Percentiles rank a stretch among this genome's conserved stretches.
Evolutionary conservation across 2,888 invertebrate genomes (phyloP).

Genomic region (Tupiocoris notatus): DNA sequence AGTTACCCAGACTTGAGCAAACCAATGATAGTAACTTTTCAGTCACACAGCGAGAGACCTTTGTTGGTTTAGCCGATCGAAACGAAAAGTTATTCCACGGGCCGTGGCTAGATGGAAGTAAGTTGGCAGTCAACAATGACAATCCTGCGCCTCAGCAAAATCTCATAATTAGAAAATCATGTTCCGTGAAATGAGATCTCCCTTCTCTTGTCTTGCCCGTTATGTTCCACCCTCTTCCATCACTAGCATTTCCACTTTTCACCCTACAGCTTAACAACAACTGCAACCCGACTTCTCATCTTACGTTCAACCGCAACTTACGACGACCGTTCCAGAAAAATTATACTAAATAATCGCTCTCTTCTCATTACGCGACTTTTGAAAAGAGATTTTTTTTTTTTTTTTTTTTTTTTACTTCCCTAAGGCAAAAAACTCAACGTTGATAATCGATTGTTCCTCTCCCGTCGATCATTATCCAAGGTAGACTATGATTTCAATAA

Average conservation of each 20-base stretch:
- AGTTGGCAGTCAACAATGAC: slow-evolving; percentile 35
- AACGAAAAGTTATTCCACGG: slow-evolving; percentile 23
- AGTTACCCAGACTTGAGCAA: too few relatives aligned
- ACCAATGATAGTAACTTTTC: background rate
- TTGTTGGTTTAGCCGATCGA: slow-evolving; percentile 32
- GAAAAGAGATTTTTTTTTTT: slow-evolving; percentile 3
- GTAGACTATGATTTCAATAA: too few relatives aligned
- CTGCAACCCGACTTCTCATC: background rate
- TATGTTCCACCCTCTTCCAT: background rate
- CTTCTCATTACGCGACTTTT: slow-evolving; percentile 30
- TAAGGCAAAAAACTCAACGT: too few relatives aligned
- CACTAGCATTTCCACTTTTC: slow-evolving; percentile 27
- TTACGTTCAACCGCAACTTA: slow-evolving; percentile 12
- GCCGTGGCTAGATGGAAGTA: background rate
- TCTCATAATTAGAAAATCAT: slow-evolving; percentile 44
- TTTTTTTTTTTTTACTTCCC: too few relatives aligned
- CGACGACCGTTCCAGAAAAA: slow-evolving; percentile 30
- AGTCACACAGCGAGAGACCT: background rate
- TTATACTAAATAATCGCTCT: slow-evolving; percentile 27
- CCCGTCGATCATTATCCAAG: too few relatives aligned
- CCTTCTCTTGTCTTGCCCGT: slow-evolving; percentile 28
- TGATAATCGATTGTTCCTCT: too few relatives aligned
- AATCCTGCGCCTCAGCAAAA: slow-evolving; percentile 40
- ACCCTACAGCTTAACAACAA: background rate
- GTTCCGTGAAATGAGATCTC: slow-evolving; percentile 42